Conservation (phyloP, 2,113 vertebrate genomes). For the Dromas ardeola region DNA sequence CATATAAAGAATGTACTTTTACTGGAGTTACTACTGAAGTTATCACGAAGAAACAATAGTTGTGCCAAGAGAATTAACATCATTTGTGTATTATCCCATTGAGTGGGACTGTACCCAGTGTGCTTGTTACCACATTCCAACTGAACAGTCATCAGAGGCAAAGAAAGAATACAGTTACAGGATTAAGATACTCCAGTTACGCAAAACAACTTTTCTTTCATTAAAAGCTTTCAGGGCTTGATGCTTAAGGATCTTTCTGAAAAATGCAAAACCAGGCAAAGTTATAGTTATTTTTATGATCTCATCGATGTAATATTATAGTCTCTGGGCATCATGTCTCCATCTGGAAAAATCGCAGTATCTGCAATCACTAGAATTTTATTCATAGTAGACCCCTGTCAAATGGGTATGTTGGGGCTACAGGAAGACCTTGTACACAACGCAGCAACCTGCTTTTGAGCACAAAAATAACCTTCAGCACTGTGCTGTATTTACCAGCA, state of each 20-base stretch:
- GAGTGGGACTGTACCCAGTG: not conserved
- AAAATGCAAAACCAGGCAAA: not conserved
- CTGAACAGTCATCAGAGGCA: not conserved
- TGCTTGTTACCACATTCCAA: not conserved
- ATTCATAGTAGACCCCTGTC: not conserved
- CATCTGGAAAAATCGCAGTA: not conserved
- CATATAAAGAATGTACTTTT: not conserved
- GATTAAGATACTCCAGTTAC: not conserved
- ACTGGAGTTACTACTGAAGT: not conserved
- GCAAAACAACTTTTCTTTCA: not conserved
- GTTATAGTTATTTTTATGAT: not conserved
- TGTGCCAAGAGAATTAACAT: not conserved
- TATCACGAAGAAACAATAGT: not conserved
- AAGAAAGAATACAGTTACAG: not conserved
- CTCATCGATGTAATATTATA: not conserved
- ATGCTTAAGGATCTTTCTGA: not conserved
- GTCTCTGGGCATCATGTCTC: not conserved
- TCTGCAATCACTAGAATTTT: not conserved
- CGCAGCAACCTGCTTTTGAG: not conserved
- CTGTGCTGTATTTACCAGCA: not conserved
- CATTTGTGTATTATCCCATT: not conserved
- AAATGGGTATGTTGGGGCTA: not conserved
- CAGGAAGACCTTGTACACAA: not conserved
- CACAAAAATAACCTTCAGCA: not conserved
- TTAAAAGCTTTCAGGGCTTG: not conserved